These are phyloP conservation scores for Sternotherus odoratus DNA, from an alignment of 2,797 vertebrate genomes.

Conservation along the genomic window DNA sequence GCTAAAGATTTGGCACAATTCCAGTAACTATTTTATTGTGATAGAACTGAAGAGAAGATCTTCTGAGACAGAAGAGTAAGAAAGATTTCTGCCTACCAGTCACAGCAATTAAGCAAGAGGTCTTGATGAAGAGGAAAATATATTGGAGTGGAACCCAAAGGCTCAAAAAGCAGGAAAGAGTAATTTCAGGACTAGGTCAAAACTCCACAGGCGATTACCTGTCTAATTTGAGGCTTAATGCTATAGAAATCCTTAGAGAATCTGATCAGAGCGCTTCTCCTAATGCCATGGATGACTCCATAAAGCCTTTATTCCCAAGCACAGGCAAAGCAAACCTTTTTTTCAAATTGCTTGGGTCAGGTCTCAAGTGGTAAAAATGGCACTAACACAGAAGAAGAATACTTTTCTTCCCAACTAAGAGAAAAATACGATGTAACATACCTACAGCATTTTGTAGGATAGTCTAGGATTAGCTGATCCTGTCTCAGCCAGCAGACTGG, in stretches of 20 bases:
- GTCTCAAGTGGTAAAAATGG: neutral
- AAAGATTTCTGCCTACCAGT: constrained; percentile 42
- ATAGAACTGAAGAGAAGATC: constrained; percentile 27
- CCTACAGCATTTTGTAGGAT: too few species aligned
- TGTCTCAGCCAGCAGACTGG: neutral
- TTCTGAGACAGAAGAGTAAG: neutral
- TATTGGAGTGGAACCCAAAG: constrained; percentile 24
- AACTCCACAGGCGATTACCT: constrained; percentile 49
- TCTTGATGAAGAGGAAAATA: constrained; percentile 38
- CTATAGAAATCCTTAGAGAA: constrained; percentile 25
- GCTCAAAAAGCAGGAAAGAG: constrained; percentile 47
- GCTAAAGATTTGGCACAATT: constrained; percentile 38
- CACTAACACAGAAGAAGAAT: neutral
- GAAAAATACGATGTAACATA: neutral
- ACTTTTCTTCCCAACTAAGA: neutral
- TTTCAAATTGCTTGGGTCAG: accelerated
- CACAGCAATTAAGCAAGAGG: constrained; percentile 44
- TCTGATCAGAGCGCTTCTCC: constrained; percentile 34
- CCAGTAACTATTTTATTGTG: constrained; percentile 49
- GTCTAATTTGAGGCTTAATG: constrained; percentile 56
- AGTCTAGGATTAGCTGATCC: neutral
- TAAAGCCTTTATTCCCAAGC: neutral
- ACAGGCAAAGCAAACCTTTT: neutral
- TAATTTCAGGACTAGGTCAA: constrained; percentile 58
- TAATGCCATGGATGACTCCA: neutral